Percentiles rank a stretch among this genome's conserved stretches.
Evolutionary conservation across 2,888 invertebrate species (phyloP).

Genomic region (Oasisia sp.): DNA sequence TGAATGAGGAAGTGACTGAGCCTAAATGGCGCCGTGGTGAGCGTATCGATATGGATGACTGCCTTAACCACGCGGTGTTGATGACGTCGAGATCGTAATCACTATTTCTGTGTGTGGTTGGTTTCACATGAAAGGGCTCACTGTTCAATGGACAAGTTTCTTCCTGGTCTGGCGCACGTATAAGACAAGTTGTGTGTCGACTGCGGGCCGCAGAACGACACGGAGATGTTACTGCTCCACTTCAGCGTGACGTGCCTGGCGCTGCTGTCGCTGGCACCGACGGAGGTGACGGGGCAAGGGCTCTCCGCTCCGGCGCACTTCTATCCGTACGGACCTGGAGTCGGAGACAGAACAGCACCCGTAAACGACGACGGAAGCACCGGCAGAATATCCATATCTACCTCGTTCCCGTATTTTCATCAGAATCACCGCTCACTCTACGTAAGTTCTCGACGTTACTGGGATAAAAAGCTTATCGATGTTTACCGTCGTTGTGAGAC

Average conservation of each 20-base stretch:
- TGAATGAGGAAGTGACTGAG: no score
- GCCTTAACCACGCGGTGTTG: no score
- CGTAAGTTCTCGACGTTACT: neutral
- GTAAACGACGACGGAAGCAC: conserved; percentile 21
- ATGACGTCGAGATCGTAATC: no score
- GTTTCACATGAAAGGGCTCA: no score
- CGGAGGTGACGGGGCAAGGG: neutral
- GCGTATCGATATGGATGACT: no score
- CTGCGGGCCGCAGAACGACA: neutral
- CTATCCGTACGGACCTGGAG: neutral
- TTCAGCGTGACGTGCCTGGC: neutral
- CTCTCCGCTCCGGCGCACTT: neutral
- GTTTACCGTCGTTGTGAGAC: no score
- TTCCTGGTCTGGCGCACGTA: no score
- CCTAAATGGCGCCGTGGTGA: no score
- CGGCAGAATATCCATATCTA: neutral
- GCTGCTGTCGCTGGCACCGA: neutral
- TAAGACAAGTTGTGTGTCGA: no score
- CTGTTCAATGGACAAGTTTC: no score
- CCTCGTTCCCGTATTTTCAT: neutral
- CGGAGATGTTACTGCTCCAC: neutral
- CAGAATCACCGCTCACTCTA: neutral
- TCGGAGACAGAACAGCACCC: neutral
- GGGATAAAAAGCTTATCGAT: no score
- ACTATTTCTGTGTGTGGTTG: no score